A percentile compares a stretch with the other conserved stretches of the same genome.
These are phyloP conservation scores for Hypotaenidia philippensis DNA, from an alignment of 2,797 vertebrate genomes.

Conservation along the genomic window DNA sequence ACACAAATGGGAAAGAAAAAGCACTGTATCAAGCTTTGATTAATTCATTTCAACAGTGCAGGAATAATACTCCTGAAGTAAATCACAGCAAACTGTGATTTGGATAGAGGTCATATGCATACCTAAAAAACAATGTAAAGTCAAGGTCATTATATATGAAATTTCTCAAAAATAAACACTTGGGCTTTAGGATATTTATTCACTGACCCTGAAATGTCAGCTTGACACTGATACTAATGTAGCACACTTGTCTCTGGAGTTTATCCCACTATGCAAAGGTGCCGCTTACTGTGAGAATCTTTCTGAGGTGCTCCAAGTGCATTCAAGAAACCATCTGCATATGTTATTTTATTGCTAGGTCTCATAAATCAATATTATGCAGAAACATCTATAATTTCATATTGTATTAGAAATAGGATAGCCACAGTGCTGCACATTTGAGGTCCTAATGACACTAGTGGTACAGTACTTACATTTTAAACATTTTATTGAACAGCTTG, in stretches of 20 bases:
- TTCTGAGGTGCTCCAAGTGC: slow-evolving; percentile 33
- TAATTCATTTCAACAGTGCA: slow-evolving; percentile 35
- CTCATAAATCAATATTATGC: slow-evolving; percentile 62
- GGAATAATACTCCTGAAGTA: slow-evolving; percentile 23
- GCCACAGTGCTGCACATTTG: slow-evolving; percentile 3
- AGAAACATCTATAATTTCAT: slow-evolving; percentile 57
- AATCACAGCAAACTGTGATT: slow-evolving; percentile 38
- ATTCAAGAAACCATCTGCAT: slow-evolving; percentile 51
- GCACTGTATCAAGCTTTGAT: neutral
- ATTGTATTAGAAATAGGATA: slow-evolving; percentile 50
- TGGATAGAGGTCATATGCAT: slow-evolving; percentile 13
- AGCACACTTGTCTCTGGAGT: slow-evolving; percentile 52
- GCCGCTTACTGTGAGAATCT: slow-evolving; percentile 49
- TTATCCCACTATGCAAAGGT: slow-evolving; percentile 36
- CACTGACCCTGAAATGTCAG: slow-evolving; percentile 77
- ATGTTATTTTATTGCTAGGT: slow-evolving; percentile 54
- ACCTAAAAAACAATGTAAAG: slow-evolving; percentile 25
- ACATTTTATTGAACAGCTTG: slow-evolving; percentile 44
- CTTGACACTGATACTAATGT: slow-evolving; percentile 68
- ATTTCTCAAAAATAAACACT: slow-evolving; percentile 71
- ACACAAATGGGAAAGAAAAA: neutral
- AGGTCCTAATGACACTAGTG: slow-evolving; percentile 16
- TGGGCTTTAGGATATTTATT: slow-evolving; percentile 73
- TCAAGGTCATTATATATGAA: slow-evolving; percentile 63
- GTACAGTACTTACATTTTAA: slow-evolving; percentile 38